Base-by-base conservation (phyloP, 2,888 invertebrate genomes). In the Acrobasis consociella region DNA sequence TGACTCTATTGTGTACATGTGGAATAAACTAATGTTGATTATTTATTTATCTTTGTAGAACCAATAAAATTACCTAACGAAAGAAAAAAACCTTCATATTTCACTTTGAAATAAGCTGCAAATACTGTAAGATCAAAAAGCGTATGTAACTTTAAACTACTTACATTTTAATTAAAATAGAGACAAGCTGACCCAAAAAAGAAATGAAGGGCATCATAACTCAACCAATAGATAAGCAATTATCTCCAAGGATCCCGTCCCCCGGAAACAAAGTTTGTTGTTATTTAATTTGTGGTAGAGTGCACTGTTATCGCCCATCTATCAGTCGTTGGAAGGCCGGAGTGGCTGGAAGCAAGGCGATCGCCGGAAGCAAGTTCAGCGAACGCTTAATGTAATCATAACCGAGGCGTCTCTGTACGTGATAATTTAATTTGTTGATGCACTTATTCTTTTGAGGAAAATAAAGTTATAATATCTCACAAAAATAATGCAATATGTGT, bases 321-420 rank as follows among this genome's bases (percentile, higher is more conserved):
- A 56, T 56, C 42, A 56, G n/a, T 42, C 22, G 55, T 10, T 39
- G 16, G 39, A 55, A 16, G 56, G 56, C 52, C 37, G 52, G 52
- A 52, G 50, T 31, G 52, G 8, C 52, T 31, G 52, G 31, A 52
- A 52, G 31, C 42, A 56, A 56, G 56, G 5, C 39, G 55, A 60
- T 16, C 68, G 68, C 72, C 84, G 86, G 84, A 86, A 84, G 78
- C 67, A 71, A 66, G 87, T 84, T 85, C 86, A 83, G 64, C 78
- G 89, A 64, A 77, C 87, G 77, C 67, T 74, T 80, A 78, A 85
- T 83, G 80, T 80, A 83, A 84, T 83, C 79, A 81, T 77, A 78
- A 78, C 81, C 78, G 76, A 78, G 74, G 61, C 61, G 58, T 69
- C 77, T 71, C 69, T 66, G 59, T 68, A 65, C 58, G 63, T 62